phyloP scores from a whole-genome alignment of 2,888 invertebrate genomes.

The Furcula furcula region DNA sequence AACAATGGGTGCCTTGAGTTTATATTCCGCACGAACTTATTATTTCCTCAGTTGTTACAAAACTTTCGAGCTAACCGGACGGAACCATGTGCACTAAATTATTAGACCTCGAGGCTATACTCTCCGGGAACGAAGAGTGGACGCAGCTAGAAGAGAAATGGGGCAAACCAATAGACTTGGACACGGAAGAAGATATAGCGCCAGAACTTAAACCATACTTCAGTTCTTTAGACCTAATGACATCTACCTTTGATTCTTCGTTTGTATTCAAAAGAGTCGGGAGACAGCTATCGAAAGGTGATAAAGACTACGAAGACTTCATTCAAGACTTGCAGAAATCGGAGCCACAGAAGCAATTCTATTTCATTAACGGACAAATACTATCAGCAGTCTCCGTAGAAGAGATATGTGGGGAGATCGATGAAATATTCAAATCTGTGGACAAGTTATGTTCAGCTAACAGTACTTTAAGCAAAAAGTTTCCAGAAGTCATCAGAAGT shows the following conservation, averaged over 20 bases:
- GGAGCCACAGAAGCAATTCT: slow-evolving; percentile 45
- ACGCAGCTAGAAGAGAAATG: slow-evolving; percentile 61
- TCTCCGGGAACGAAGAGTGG: slow-evolving; percentile 67
- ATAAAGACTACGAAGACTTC: slow-evolving; percentile 60
- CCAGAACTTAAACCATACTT: slow-evolving; percentile 43
- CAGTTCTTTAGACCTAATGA: slow-evolving; percentile 55
- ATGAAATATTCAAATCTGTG: slow-evolving; percentile 67
- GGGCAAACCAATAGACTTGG: slow-evolving; percentile 64
- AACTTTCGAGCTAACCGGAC: slow-evolving; percentile 7
- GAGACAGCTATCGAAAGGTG: slow-evolving; percentile 46
- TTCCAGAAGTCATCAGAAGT: slow-evolving; percentile 58
- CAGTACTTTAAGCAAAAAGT: slow-evolving; percentile 44
- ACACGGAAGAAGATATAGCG: slow-evolving; percentile 53
- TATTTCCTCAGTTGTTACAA: slow-evolving; percentile 13
- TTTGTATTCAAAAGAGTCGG: slow-evolving; percentile 58
- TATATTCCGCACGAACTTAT: slow-evolving; percentile 10
- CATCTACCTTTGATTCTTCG: slow-evolving; percentile 65
- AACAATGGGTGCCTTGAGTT: too few relatives aligned
- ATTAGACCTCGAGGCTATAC: slow-evolving; percentile 55
- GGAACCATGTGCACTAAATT: slow-evolving; percentile 30
- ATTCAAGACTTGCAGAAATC: slow-evolving; percentile 46
- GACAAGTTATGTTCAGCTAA: slow-evolving; percentile 60
- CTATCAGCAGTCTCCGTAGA: slow-evolving; percentile 64
- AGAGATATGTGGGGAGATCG: slow-evolving; percentile 63
- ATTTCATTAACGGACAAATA: slow-evolving; percentile 60